Evolutionary conservation across 2,888 invertebrate genomes (phyloP), one percentile per base, ranked within the genome.

Genomic region (Dicroscelio sp.): DNA sequence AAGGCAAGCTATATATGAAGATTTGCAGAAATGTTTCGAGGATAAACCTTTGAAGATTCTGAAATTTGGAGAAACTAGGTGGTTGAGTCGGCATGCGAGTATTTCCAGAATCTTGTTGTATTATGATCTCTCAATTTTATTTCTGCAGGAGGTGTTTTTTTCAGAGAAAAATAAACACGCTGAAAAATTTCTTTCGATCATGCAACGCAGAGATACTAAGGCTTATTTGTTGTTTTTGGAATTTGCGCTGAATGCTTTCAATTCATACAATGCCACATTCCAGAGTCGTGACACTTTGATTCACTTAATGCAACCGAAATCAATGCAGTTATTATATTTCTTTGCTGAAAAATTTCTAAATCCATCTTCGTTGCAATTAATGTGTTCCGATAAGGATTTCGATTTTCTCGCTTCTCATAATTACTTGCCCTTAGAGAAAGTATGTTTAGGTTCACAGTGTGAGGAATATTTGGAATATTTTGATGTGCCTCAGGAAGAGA

Each of bases 191-290:
- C 20, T 75, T 0, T 17, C 14, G 2, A 14, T 65, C 3, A 27
- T 84, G 65, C 27, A 65, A 20, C 63, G 67, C 17, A 27, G 27
- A 17, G 75, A 76, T 17, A 35, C 38, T 12, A 69, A 58, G 33
- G 71, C 82, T n/a, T 82, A 82, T 43, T 71, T 71, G 20, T 55
- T 60, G 6, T 82, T 82, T 25, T 23, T 82, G 0, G 82, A 82
- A 8, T 58, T 30, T 30, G 71, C 30, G 8, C 31, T 82, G 8
- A 35, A 63, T 52, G n/a, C 2, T 10, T 75, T 84, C 12, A 84
- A 73, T 75, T 4, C 43, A 38, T 86, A 52, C 27, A 87, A 80
- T 55, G 82, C 82, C 0, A 58, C 58, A 20, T 87, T 87, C 27
- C 87, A 87, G 60, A 20, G 58, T 23, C 65, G 76, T 30, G 52